Percentiles rank a stretch among this genome's conserved stretches.
Conservation (phyloP, 2,797 vertebrate species). For the Macropodus opercularis region DNA sequence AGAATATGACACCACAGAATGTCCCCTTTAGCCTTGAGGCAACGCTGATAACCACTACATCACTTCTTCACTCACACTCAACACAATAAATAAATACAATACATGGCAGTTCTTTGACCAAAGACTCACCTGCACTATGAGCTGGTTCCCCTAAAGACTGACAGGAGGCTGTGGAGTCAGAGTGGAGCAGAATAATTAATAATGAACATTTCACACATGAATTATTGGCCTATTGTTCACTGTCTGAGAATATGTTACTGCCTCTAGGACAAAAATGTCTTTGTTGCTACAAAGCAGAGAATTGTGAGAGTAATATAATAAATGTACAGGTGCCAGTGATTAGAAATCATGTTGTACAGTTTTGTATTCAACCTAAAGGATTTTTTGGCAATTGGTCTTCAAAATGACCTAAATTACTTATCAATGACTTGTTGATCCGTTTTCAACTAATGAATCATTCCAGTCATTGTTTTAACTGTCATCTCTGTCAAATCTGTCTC, state of each 20-base stretch:
- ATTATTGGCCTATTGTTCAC: conserved; percentile 24
- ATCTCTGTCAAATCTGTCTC: neutral
- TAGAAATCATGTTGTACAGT: no score
- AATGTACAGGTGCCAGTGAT: no score
- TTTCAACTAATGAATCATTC: neutral
- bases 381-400: neutral
- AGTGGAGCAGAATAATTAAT: no score
- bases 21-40: no score
- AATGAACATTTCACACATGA: conserved; percentile 34
- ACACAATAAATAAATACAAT: no score
- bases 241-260: no score
- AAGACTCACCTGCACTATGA: neutral
- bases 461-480: neutral
- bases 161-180: conserved; percentile 3
- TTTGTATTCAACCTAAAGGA: no score
- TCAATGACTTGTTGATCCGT: neutral
- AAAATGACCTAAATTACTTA: neutral
- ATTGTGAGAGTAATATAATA: neutral
- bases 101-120: neutral
- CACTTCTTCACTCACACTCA: no score
- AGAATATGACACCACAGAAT: no score
- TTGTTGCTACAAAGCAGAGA: no score
- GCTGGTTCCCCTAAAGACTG: conserved; percentile 16
- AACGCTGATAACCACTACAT: no score
- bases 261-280: no score